Base-by-base conservation (phyloP, 2,113 vertebrate species). In the Neolamprologus hecqui region DNA sequence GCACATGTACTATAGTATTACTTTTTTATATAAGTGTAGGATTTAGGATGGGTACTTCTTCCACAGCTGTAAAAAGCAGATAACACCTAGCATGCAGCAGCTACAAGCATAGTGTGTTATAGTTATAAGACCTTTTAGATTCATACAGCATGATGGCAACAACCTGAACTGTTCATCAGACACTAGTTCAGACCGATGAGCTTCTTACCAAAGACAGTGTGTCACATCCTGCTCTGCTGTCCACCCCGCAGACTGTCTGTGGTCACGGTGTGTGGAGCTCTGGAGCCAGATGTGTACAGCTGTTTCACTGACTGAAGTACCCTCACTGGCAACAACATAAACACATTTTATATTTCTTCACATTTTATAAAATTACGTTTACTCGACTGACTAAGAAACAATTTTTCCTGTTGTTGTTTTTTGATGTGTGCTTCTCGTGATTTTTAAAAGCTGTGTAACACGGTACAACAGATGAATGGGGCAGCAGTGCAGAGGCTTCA, bases 401-500 rank as follows among this genome's bases (percentile, higher is more conserved):
- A 9, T 31, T 63, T 63, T 11, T 63, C 58, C 17, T 33, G 58
- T 63, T 63, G 6, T 31, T 31, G 54, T 58, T 31, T 12, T 55
- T 53, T 7, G 58, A n/a, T 63, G 17, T 35, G 58, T 19, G 58
- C 17, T 63, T 7, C 31, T 63, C 31, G 0, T 33, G 28, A 35
- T 35, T 63, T 35, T 19, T 63, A 35, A 63, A 63, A 63, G 31
- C 58, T 11, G 15, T 35, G 17, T 63, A 11, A 7, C 3, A 0
- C 58, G 0, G 58, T 35, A 2, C 17, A 63, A 35, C 58, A 63
- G 58, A n/a, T 63, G 0, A 35, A 63, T 35, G 58, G 9, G 26
- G 4, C 31, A 35, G 58, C 58, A 63, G 58, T 63, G 58, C 58
- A n/a, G 58, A 35, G 58, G 31, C 31, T 7, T 63, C 58, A 35